Base-by-base conservation (phyloP, 2,113 vertebrate species). In the Petaurus breviceps region DNA sequence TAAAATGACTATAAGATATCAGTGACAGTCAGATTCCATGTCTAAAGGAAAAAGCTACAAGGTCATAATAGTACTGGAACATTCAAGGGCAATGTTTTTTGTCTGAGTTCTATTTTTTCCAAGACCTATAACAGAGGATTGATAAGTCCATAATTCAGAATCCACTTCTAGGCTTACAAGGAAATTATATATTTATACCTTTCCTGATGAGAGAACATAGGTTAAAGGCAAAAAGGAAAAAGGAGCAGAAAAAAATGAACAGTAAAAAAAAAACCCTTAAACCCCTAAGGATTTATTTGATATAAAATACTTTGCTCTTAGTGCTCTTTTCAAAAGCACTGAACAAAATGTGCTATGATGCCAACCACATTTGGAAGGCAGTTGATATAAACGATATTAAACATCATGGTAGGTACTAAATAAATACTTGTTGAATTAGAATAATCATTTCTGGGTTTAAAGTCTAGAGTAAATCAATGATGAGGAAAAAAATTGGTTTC, bases 81-180 rank as follows among this genome's bases (percentile, higher is more conserved):
- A 92, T 97, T 91, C 93, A 98, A 97, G 93, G 97, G 89, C 97
- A 97, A 94, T 97, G 96, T 97, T 98, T 97, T 95, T 92, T 95
- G 95, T 96, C 90, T 92, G 95, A 97, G 95, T 96, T 97, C 94
- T 96, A 93, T 95, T 97, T 97, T 97, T 98, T 97, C 49, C 77
- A 11, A 96, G 95, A 95, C 49, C 3, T 97, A 96, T 97, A 96
- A 97, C 97, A 93, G 55, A 96, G 97, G 94, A 97, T 97, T 97
- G 97, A 98, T 98, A 98, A 97, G 95, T 55, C 96, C 95, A 93
- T 97, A 97, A 97, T 97, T 97, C 97, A 97, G 95, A 95, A 95
- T 12, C 91, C 91, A 97, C 96, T 98, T 96, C 95, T 77, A 89
- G 93, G 93, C 94, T 95, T 96, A 95, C 14, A 94, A 50, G 95